phyloP scores from a whole-genome alignment of 1,140 invertebrate species.

The Leptopilina boulardi region DNA sequence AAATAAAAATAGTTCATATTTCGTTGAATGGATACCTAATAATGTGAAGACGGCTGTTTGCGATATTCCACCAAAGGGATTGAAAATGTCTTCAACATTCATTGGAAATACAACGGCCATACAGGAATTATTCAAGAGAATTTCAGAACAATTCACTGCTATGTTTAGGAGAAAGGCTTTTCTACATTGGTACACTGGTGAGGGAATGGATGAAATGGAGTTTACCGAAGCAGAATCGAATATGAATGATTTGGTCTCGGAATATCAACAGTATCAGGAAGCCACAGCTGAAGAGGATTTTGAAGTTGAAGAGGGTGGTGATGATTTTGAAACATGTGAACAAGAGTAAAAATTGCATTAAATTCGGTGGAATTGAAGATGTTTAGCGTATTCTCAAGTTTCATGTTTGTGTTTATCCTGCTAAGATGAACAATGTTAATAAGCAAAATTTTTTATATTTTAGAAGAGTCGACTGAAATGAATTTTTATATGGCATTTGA shows the following conservation, averaged over 20 bases:
- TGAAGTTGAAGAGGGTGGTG: constrained; percentile 86
- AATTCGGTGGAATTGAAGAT: too few relatives aligned
- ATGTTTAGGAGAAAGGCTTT: constrained; percentile 97
- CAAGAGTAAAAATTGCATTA: constrained; percentile 56
- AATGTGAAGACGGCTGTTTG: constrained; percentile 94
- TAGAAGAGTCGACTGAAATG: too few relatives aligned
- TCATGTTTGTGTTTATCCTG: too few relatives aligned
- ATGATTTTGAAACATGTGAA: constrained; percentile 79
- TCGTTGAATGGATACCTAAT: constrained; percentile 96
- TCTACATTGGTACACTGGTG: constrained; percentile 95
- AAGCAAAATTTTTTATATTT: too few relatives aligned
- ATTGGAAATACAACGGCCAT: constrained; percentile 94
- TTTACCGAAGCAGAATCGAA: constrained; percentile 87
- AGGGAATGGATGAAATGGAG: constrained; percentile 92
- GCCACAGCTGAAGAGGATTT: constrained; percentile 88
- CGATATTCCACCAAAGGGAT: constrained; percentile 92
- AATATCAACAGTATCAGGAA: constrained; percentile 95
- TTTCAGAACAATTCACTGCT: constrained; percentile 91
- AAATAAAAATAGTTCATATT: constrained; percentile 94
- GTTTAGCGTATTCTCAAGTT: too few relatives aligned
- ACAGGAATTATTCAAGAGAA: constrained; percentile 91
- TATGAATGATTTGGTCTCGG: constrained; percentile 93
- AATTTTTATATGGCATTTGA: too few relatives aligned
- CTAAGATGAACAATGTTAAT: too few relatives aligned
- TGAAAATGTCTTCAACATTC: constrained; percentile 95